Evolutionary conservation across 2,797 vertebrate species (phyloP).

Genomic region (Avahi laniger): DNA sequence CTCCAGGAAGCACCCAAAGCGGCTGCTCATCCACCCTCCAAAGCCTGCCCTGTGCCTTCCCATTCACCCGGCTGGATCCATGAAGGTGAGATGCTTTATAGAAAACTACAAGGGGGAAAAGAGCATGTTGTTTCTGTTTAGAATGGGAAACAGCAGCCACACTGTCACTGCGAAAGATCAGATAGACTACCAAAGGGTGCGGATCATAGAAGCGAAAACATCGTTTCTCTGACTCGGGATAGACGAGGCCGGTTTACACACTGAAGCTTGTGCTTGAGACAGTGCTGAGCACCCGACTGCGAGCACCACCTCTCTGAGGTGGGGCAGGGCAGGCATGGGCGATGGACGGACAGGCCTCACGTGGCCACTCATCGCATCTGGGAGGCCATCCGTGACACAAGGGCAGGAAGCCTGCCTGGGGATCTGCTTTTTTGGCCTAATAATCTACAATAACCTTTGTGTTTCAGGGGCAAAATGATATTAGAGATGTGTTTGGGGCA

Average conservation of each 20-base stretch:
- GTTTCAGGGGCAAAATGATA: background rate
- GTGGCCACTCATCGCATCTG: background rate
- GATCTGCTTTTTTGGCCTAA: background rate
- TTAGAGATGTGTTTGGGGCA: background rate
- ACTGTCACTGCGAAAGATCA: background rate
- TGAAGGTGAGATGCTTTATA: background rate
- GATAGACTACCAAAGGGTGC: fast-evolving
- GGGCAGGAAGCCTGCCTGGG: background rate
- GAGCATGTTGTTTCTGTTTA: background rate
- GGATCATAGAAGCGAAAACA: background rate
- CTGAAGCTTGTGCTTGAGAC: background rate
- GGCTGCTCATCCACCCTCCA: background rate
- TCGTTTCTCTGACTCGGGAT: background rate
- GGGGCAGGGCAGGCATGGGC: fast-evolving
- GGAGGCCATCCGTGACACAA: background rate
- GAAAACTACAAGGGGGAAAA: background rate
- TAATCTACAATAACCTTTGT: background rate
- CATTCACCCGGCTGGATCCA: background rate
- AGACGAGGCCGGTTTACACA: background rate
- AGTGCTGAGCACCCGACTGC: background rate
- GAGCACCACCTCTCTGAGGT: background rate
- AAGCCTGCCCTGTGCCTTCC: background rate
- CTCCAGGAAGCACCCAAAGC: background rate
- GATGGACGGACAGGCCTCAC: background rate
- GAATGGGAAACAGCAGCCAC: background rate